Conservation (phyloP, 2,113 vertebrate species). For the Gallinago undulata region DNA sequence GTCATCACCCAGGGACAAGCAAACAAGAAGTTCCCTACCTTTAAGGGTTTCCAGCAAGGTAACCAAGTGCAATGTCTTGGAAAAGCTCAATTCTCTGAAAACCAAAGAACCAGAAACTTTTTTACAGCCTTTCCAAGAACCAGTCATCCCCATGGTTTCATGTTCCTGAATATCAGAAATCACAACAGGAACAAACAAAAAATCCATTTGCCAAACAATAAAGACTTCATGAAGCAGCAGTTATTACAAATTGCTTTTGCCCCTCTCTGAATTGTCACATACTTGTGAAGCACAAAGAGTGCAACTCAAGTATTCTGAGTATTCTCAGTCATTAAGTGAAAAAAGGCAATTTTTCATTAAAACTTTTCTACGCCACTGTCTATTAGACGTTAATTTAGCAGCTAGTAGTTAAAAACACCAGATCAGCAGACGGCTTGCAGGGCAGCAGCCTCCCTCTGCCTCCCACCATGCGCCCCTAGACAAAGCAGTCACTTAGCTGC, state of each 20-base stretch:
- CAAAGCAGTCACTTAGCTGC: not conserved
- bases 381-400: not conserved
- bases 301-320: not conserved
- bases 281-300: not conserved
- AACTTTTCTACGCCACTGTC: not conserved
- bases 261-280: not conserved
- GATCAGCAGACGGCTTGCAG: accelerated
- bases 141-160: not conserved
- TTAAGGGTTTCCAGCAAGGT: not conserved
- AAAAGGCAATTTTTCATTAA: not conserved
- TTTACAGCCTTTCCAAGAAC: not conserved
- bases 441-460: not conserved
- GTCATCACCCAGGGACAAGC: not conserved
- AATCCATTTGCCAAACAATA: not conserved
- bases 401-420: not conserved
- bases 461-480: not conserved
- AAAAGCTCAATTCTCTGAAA: not conserved
- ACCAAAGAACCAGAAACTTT: not conserved
- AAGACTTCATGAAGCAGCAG: not conserved
- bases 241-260: not conserved
- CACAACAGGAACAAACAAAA: not conserved
- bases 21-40: not conserved
- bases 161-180: not conserved
- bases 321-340: not conserved
- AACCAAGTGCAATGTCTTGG: not conserved